Percentiles rank a stretch among this genome's conserved stretches.
Evolutionary conservation across 2,888 invertebrate genomes (phyloP).

Genomic region (Drosophila anomelani): DNA sequence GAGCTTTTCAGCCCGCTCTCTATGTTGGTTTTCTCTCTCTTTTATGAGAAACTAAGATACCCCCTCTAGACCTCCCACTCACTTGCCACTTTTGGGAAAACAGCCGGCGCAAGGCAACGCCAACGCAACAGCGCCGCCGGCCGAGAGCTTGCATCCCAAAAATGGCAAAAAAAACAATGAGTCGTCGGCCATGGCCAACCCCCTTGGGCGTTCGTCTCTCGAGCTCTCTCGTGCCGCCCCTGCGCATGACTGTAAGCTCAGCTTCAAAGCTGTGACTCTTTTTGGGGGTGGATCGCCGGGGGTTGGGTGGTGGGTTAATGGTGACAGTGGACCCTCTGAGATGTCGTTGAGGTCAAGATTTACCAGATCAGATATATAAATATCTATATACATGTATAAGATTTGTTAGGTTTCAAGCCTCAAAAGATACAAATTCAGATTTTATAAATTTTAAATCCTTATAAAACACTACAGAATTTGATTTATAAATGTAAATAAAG

Average conservation of each 20-base stretch:
- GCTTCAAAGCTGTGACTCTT: conserved; percentile 39
- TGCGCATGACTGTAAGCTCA: conserved; percentile 58
- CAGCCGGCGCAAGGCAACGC: conserved; percentile 47
- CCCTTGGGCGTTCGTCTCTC: conserved; percentile 24
- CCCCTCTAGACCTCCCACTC: conserved; percentile 13
- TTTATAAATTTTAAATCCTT: too few species aligned
- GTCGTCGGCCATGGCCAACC: conserved; percentile 35
- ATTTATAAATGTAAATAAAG: neutral
- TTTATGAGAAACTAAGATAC: neutral
- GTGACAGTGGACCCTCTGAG: conserved; percentile 16
- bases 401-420: neutral
- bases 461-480: neutral
- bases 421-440: neutral
- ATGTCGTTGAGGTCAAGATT: neutral
- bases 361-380: neutral
- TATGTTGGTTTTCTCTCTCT: conserved; percentile 6
- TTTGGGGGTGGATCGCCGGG: conserved; percentile 13
- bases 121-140: conserved; percentile 66
- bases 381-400: too few species aligned
- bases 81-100: conserved; percentile 53
- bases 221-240: neutral
- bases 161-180: conserved; percentile 59
- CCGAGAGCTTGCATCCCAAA: conserved; percentile 65
- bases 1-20: conserved; percentile 38
- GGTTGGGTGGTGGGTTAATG: conserved; percentile 36